phyloP scores from a whole-genome alignment of 2,888 invertebrate genomes.

The Drosophila crucigera region DNA sequence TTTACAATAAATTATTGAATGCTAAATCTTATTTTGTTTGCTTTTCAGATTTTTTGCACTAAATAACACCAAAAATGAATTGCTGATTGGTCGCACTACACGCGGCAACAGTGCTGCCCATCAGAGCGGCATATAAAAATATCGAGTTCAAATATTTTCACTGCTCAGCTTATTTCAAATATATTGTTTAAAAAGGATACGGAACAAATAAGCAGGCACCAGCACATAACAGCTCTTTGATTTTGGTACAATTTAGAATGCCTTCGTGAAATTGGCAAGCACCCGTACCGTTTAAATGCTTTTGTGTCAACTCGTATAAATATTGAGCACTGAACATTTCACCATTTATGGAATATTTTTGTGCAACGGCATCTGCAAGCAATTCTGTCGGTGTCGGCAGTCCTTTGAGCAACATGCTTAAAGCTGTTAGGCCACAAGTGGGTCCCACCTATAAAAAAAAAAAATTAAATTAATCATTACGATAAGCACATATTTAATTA shows the following conservation, averaged over 20 bases:
- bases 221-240: slow-evolving; percentile 84
- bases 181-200: slow-evolving; percentile 85
- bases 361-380: slow-evolving; percentile 88
- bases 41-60: slow-evolving; percentile 32
- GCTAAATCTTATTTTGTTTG: slow-evolving; percentile 24
- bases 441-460: slow-evolving; percentile 85
- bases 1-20: slow-evolving; percentile 6
- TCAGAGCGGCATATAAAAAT: not conserved
- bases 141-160: slow-evolving; percentile 9
- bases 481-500: not conserved
- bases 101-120: slow-evolving; percentile 33
- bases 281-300: slow-evolving; percentile 54
- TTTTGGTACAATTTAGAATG: slow-evolving; percentile 83
- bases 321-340: slow-evolving; percentile 94
- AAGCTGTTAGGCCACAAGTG: slow-evolving; percentile 95
- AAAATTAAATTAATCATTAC: not conserved
- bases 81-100: slow-evolving; percentile 18
- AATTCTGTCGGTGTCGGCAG: slow-evolving; percentile 86
- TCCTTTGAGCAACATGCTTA: slow-evolving; percentile 91
- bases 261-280: slow-evolving; percentile 84
- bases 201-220: slow-evolving; percentile 86
- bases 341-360: slow-evolving; percentile 92
- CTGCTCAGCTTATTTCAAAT: not conserved
- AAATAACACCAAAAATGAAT: slow-evolving; percentile 34
- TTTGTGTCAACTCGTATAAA: slow-evolving; percentile 86